phyloP scores from a whole-genome alignment of 2,888 invertebrate genomes.

The Nemotelus nigrinus region DNA sequence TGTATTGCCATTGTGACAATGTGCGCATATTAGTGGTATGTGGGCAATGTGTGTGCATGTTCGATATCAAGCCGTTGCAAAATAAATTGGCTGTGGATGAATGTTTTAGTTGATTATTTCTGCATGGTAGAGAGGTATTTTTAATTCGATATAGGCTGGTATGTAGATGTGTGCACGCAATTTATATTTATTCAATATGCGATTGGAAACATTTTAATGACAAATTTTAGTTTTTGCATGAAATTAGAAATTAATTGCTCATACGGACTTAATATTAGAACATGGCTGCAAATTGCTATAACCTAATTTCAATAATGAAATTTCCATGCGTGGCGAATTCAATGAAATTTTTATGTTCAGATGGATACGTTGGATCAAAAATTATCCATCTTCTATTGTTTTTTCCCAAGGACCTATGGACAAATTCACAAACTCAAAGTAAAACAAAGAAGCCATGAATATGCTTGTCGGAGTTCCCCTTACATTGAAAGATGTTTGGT shows the following conservation, averaged over 20 bases:
- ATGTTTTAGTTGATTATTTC: constrained; percentile 7
- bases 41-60: neutral
- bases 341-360: too few species aligned
- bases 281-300: too few species aligned
- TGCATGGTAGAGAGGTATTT: constrained; percentile 2
- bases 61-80: constrained; percentile 3
- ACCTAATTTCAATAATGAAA: too few species aligned
- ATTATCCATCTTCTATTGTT: too few species aligned
- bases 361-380: too few species aligned
- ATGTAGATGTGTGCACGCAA: neutral
- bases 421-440: too few species aligned
- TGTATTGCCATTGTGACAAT: constrained; percentile 20
- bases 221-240: constrained; percentile 1
- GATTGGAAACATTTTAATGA: neutral
- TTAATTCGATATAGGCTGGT: constrained; percentile 5
- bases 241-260: constrained; percentile 9
- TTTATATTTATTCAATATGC: neutral
- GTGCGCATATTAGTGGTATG: neutral
- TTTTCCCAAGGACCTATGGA: too few species aligned
- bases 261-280: too few species aligned
- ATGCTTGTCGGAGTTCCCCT: too few species aligned
- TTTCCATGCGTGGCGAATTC: too few species aligned
- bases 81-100: constrained; percentile 3
- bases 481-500: too few species aligned
- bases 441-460: too few species aligned